Conservation (phyloP, 1,140 invertebrate genomes). For the Geopemphigus sp. region DNA sequence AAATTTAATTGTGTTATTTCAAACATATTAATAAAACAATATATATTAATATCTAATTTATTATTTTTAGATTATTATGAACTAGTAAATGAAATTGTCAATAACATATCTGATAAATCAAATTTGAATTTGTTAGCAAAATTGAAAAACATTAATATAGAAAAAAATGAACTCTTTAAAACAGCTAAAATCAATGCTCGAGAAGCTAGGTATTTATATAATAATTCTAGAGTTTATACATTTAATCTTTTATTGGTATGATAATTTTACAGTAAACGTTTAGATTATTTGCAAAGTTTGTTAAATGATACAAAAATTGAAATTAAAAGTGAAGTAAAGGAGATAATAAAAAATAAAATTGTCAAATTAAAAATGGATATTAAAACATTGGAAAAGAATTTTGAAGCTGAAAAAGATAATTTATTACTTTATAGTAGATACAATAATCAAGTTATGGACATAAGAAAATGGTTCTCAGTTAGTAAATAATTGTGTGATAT, state of each 20-base stretch:
- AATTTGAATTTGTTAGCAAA: conserved; percentile 53
- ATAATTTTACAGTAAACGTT: neutral
- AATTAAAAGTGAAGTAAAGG: conserved; percentile 15
- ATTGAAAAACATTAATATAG: conserved; percentile 62
- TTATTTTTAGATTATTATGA: conserved; percentile 52
- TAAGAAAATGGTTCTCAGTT: conserved; percentile 64
- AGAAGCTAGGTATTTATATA: conserved; percentile 53
- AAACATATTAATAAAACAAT: too few relatives aligned
- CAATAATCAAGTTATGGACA: conserved; percentile 69
- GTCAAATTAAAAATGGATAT: conserved; percentile 65
- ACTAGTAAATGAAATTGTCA: conserved; percentile 51
- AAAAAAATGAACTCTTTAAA: conserved; percentile 58
- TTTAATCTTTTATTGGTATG: neutral
- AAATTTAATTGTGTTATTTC: neutral
- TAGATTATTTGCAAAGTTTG: neutral
- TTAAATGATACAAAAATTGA: neutral
- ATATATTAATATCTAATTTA: neutral
- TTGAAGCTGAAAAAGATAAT: conserved; percentile 60
- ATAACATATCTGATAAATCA: conserved; percentile 51
- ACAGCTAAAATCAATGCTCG: conserved; percentile 59
- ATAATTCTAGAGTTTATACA: neutral
- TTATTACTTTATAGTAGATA: conserved; percentile 67
- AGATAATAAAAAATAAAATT: conserved; percentile 58
- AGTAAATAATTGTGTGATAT: conserved; percentile 34
- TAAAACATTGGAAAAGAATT: conserved; percentile 61